These are phyloP conservation scores for Sparidentex hasta DNA, from an alignment of 2,797 vertebrate genomes.

Conservation along the genomic window DNA sequence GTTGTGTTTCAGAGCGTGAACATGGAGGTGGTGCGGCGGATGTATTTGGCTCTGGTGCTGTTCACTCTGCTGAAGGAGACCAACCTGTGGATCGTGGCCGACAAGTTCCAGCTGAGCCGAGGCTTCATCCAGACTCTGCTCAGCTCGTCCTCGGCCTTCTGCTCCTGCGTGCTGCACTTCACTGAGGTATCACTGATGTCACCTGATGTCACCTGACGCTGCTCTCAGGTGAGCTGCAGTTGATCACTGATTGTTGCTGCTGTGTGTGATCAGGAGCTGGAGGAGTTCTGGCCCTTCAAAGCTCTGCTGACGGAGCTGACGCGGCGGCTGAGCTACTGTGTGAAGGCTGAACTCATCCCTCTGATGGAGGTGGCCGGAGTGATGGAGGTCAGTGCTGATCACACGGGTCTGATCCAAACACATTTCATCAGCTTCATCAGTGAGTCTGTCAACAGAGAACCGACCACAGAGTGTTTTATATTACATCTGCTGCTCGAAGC, in stretches of 20 bases:
- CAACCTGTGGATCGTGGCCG: slow-evolving; percentile 91
- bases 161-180: slow-evolving; percentile 94
- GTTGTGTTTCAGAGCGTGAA: slow-evolving; percentile 84
- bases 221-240: neutral
- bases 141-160: slow-evolving; percentile 91
- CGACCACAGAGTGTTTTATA: too few species aligned
- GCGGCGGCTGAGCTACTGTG: slow-evolving; percentile 93
- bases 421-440: too few species aligned
- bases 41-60: slow-evolving; percentile 93
- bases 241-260: neutral
- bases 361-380: slow-evolving; percentile 97
- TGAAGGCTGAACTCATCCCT: slow-evolving; percentile 92
- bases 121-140: slow-evolving; percentile 94
- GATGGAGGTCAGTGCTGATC: slow-evolving; percentile 87
- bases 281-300: slow-evolving; percentile 95
- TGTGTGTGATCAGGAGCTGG: slow-evolving; percentile 88
- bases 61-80: slow-evolving; percentile 91
- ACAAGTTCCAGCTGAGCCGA: slow-evolving; percentile 90
- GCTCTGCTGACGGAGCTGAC: slow-evolving; percentile 91
- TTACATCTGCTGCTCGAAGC: too few species aligned
- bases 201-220: neutral
- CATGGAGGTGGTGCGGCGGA: slow-evolving; percentile 82
- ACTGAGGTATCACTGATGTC: slow-evolving; percentile 87
- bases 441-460: too few species aligned
- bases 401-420: too few species aligned